Percentiles rank a stretch among this genome's conserved stretches.
phyloP scores from a whole-genome alignment of 35 echinoderm and acorn worm species.

The Holothuria glaberrima region DNA sequence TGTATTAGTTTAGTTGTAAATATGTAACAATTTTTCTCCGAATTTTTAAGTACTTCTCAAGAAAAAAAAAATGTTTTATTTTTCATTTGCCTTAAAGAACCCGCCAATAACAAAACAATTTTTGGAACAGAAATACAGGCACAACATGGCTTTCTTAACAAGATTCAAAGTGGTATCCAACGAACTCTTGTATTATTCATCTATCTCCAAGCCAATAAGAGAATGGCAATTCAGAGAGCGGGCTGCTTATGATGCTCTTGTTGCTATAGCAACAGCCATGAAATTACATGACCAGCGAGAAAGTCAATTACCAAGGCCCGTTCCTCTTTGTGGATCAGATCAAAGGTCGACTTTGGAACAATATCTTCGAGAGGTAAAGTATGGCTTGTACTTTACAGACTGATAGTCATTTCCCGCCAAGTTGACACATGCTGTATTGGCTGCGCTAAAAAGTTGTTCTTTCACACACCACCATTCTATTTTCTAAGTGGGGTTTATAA shows the following conservation, averaged over 20 bases:
- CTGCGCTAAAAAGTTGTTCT: no score
- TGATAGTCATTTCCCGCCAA: no score
- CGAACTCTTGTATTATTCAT: conserved; percentile 36
- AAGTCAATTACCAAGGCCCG: conserved; percentile 11
- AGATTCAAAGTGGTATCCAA: conserved; percentile 70
- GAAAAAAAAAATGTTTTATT: no score
- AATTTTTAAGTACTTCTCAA: no score
- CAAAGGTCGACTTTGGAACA: neutral
- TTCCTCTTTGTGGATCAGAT: neutral
- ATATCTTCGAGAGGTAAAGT: neutral
- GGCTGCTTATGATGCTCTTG: conserved; percentile 71
- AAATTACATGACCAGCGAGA: conserved; percentile 13
- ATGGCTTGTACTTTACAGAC: no score
- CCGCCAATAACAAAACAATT: conserved; percentile 55
- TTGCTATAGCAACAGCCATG: conserved; percentile 56
- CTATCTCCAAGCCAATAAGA: conserved; percentile 42
- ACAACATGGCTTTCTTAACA: conserved; percentile 79
- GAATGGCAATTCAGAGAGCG: conserved; percentile 74
- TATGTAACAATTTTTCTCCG: no score
- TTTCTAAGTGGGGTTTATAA: no score
- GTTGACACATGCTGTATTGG: no score
- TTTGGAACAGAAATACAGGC: conserved; percentile 74
- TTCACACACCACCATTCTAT: no score
- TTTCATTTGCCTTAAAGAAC: conserved; percentile 4
- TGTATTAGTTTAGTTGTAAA: no score